Percentiles rank a stretch among this genome's conserved stretches.
Conservation (phyloP, 2,888 invertebrate genomes). For the Malthinus seriepunctatus region DNA sequence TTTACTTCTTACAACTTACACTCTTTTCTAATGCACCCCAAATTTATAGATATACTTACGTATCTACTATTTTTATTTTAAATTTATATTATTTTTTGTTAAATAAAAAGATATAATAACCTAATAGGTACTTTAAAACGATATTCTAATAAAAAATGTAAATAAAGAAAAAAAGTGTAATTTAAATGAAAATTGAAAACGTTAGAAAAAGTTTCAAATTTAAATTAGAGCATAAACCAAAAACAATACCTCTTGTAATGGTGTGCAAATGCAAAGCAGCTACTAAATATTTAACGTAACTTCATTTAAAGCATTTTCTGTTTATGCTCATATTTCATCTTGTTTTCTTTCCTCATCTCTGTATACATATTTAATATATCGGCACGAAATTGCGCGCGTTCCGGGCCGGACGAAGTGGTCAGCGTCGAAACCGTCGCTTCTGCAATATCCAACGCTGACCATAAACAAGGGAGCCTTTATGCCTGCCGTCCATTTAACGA, state of each 20-base stretch:
- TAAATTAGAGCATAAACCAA: neutral
- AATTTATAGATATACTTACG: neutral
- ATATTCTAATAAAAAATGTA: too few species aligned
- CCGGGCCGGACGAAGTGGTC: slow-evolving; percentile 41
- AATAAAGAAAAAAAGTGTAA: too few species aligned
- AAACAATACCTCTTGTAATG: slow-evolving; percentile 23
- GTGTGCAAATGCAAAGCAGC: slow-evolving; percentile 23
- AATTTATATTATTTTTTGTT: too few species aligned
- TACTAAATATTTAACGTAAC: slow-evolving; percentile 27
- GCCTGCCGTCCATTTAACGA: slow-evolving; percentile 42
- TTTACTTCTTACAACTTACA: slow-evolving; percentile 17
- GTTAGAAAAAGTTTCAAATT: too few species aligned
- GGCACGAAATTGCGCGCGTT: slow-evolving; percentile 45
- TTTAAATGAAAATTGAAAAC: too few species aligned
- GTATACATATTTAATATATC: slow-evolving; percentile 38
- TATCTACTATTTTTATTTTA: too few species aligned
- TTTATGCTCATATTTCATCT: slow-evolving; percentile 32
- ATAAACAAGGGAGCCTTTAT: slow-evolving; percentile 44
- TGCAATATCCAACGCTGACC: slow-evolving; percentile 38
- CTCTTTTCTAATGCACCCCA: slow-evolving; percentile 6
- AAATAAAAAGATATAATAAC: too few species aligned
- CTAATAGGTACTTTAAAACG: too few species aligned
- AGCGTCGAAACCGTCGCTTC: slow-evolving; percentile 33
- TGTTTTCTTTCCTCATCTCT: slow-evolving; percentile 32
- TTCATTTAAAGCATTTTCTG: slow-evolving; percentile 32